Evolutionary conservation across 1,140 invertebrate genomes (phyloP).

Genomic region (Tetragonula clypearis): DNA sequence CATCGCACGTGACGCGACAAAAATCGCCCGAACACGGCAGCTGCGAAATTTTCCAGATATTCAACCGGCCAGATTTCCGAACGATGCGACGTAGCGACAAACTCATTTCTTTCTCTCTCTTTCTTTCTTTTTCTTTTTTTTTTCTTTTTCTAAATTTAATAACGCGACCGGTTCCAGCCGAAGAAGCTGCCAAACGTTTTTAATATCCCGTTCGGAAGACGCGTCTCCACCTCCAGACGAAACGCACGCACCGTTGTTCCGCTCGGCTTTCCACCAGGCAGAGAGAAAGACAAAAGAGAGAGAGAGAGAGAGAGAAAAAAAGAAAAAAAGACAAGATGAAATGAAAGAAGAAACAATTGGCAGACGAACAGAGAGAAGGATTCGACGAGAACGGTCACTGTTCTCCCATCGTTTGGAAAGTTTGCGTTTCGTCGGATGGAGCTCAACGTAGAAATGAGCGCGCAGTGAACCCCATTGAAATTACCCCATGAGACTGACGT

Average conservation of each 20-base stretch:
- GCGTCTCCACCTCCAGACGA: neutral
- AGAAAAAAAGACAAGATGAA: too few relatives aligned
- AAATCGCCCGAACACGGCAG: neutral
- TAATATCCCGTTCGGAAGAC: slow-evolving; percentile 20
- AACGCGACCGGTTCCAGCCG: neutral
- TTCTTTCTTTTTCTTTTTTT: too few relatives aligned
- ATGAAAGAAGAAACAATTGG: slow-evolving; percentile 13
- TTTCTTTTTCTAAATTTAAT: slow-evolving; percentile 7
- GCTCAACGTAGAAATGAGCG: neutral
- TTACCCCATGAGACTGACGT: neutral
- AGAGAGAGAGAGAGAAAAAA: too few relatives aligned
- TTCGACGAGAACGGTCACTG: slow-evolving; percentile 10
- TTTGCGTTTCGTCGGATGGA: neutral
- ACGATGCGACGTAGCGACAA: neutral
- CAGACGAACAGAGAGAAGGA: neutral
- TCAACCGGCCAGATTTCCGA: neutral
- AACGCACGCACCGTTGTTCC: neutral
- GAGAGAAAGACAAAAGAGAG: neutral
- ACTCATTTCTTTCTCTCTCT: neutral
- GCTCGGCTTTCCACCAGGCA: neutral
- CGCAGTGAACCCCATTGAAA: neutral
- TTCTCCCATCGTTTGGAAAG: neutral
- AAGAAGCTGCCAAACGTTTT: neutral
- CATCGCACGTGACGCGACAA: too few relatives aligned
- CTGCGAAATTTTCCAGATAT: neutral